Base-by-base conservation (phyloP, 2,888 invertebrate genomes). In the Disparrhopalites patrizii region DNA sequence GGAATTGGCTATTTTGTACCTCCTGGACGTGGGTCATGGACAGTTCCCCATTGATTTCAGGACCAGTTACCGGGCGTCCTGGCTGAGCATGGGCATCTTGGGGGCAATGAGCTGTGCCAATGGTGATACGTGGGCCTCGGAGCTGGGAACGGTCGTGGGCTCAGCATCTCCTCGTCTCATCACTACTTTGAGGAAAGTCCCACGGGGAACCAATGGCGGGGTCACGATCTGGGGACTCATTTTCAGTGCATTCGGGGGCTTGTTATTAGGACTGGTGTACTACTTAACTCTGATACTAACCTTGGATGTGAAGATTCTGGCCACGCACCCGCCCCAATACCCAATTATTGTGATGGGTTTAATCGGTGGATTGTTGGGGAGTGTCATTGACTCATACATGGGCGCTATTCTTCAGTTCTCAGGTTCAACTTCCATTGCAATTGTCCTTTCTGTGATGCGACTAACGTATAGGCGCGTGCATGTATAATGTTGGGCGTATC, bases 41-140 rank as follows among this genome's bases (percentile, higher is more conserved):
- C 93, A 93, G 78, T 81, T 84, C 28, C 86, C 90, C 1, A 85
- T 94, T 51, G 87, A 93, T 79, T 93, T 93, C 79, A 77, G 81
- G 2, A 83, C 82, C 62, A 83, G 87, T 76, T 92, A 91, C 76
- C 83, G 89, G 76, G 85, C 88, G 27, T 90, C 92, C 2, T 92
- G 90, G 90, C 81, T 91, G n/a, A 85, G 89, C 2, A 81, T 91
- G 73, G 90, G 88, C 31, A 84, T 91, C 60, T 81, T 93, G 73
- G 89, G 87, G 75, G 84, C 89, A 0, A 83, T 91, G 76, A 86
- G 91, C 15, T 90, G 90, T 77, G 87, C 88, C 74, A 90, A 89
- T 78, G 93, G 93, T 0, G 94, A 94, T 77, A 94, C 93, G 0
- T 91, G 91, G 89, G 90, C 93, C 55, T 93, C 92, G 38, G 94